Conservation (phyloP, 2,888 invertebrate genomes). For the Chromoteleia sp. region DNA sequence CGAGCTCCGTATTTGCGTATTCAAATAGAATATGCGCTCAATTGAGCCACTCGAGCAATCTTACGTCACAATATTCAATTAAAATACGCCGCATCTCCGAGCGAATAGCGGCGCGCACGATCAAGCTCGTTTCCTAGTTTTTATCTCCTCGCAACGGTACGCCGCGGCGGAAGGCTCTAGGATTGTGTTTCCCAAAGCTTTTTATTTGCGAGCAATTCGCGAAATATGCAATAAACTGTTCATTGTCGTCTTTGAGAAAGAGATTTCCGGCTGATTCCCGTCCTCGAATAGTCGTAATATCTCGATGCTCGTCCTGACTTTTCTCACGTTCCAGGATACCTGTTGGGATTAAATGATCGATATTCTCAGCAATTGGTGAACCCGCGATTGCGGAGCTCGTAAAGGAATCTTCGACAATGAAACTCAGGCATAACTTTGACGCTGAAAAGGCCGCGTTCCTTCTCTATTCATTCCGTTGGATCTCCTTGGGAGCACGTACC, state of each 20-base stretch:
- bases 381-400: conserved; percentile 59
- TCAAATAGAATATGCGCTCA: neutral
- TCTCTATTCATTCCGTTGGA: conserved; percentile 28
- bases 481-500: conserved; percentile 36
- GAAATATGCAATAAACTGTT: conserved; percentile 60
- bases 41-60: conserved; percentile 6
- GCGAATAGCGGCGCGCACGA: neutral
- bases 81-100: neutral
- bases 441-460: conserved; percentile 53
- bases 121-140: conserved; percentile 11
- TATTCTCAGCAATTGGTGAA: conserved; percentile 57
- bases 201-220: conserved; percentile 36
- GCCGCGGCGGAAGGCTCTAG: neutral
- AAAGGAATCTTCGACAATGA: conserved; percentile 64
- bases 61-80: conserved; percentile 19
- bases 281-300: conserved; percentile 41
- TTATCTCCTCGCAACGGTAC: conserved; percentile 16
- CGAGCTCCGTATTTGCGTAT: neutral
- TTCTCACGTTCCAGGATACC: conserved; percentile 73
- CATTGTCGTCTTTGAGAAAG: conserved; percentile 49
- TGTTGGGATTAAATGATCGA: conserved; percentile 72
- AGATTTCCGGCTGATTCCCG: conserved; percentile 42
- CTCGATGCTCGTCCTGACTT: conserved; percentile 48
- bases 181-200: conserved; percentile 8
- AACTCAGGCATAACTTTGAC: conserved; percentile 49